Percentiles rank a stretch among this genome's conserved stretches.
Evolutionary conservation across 2,888 invertebrate genomes (phyloP).

Genomic region (Ochropleura leucogaster): DNA sequence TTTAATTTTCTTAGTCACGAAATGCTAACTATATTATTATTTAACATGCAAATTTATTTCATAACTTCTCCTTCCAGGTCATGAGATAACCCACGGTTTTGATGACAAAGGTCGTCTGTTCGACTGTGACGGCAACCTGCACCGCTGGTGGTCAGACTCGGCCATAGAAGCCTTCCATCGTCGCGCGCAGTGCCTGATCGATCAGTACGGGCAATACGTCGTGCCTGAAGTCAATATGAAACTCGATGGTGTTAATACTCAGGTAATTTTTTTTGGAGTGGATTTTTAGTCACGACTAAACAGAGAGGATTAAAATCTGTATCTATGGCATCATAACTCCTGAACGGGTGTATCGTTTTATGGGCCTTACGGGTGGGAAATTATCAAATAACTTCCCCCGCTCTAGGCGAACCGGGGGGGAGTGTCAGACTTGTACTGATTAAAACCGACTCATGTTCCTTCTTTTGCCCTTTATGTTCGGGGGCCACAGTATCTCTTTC

Average conservation of each 20-base stretch:
- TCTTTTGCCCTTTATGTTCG: too few species aligned
- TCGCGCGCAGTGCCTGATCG: constrained; percentile 94
- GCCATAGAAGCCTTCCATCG: constrained; percentile 94
- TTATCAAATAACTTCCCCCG: too few species aligned
- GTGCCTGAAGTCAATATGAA: constrained; percentile 95
- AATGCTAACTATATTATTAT: background rate
- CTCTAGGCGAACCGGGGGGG: too few species aligned
- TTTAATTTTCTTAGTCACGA: too few species aligned
- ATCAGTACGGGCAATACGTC: constrained; percentile 96
- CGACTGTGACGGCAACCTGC: constrained; percentile 97
- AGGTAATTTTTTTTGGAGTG: constrained; percentile 78
- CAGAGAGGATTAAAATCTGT: too few species aligned
- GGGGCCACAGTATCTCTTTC: too few species aligned
- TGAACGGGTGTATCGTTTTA: too few species aligned
- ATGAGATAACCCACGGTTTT: constrained; percentile 97
- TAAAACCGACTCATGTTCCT: too few species aligned
- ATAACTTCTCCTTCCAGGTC: constrained; percentile 86
- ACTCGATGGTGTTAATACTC: constrained; percentile 95
- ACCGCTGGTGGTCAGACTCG: constrained; percentile 95
- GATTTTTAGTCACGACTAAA: background rate
- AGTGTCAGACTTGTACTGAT: too few species aligned
- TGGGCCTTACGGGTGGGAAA: too few species aligned
- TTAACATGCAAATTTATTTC: background rate
- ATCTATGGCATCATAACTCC: too few species aligned
- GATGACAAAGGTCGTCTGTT: constrained; percentile 97